Evolutionary conservation across 1,140 invertebrate genomes (phyloP).

Genomic region (Palaemon carinicauda): DNA sequence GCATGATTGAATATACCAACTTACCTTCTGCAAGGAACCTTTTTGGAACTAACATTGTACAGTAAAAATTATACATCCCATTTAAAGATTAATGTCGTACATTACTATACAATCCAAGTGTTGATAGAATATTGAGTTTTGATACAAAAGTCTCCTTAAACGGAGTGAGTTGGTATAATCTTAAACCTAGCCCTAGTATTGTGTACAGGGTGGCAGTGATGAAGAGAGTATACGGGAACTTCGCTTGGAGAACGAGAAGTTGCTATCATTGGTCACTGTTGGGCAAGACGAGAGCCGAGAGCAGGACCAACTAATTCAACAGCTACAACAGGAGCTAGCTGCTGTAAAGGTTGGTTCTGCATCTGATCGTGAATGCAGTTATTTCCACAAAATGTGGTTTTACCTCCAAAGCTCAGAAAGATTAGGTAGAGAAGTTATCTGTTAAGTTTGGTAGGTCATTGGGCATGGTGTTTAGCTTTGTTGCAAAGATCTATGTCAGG

Average conservation of each 20-base stretch:
- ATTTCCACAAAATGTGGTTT: not conserved
- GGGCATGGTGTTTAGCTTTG: too few relatives aligned
- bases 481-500: too few relatives aligned
- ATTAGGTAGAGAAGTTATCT: too few relatives aligned
- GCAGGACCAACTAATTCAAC: slow-evolving; percentile 41
- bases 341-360: slow-evolving; percentile 40
- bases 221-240: slow-evolving; percentile 40
- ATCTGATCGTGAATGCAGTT: not conserved
- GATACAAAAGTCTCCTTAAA: too few relatives aligned
- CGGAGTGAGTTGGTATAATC: slow-evolving; percentile 36
- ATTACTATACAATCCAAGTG: too few relatives aligned
- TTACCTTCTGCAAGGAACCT: too few relatives aligned
- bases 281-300: slow-evolving; percentile 43
- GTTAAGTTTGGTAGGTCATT: too few relatives aligned
- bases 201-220: slow-evolving; percentile 44
- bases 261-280: slow-evolving; percentile 42
- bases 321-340: slow-evolving; percentile 37
- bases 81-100: too few relatives aligned
- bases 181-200: slow-evolving; percentile 37
- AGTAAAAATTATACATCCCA: too few relatives aligned
- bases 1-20: too few relatives aligned
- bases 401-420: not conserved
- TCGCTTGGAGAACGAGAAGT: slow-evolving; percentile 38
- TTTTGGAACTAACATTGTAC: too few relatives aligned
- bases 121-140: too few relatives aligned